Evolutionary conservation across 2,797 vertebrate genomes (phyloP), one percentile per base, ranked within the genome.

Genomic region (Cyclopterus lumpus): DNA sequence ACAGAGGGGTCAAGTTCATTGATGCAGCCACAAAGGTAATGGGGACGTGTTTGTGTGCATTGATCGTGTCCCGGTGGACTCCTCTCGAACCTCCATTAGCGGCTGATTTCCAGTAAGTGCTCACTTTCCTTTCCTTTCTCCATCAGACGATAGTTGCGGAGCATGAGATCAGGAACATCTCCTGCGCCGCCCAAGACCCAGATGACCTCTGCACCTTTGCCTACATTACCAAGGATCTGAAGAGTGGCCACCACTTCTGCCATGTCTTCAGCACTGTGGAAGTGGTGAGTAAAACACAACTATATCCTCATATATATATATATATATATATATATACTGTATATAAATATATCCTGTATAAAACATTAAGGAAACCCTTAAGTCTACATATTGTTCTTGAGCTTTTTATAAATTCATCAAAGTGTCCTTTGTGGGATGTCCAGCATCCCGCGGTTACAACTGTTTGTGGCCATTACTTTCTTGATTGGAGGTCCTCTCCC

Each of bases 141-240:
- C 24, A 0, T 71, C 89, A 99, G 98, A 97, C 97, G 59, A 95
- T 99, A 85, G 98, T 99, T 9, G 97, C 98, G 1, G 98, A 99
- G 89, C 98, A 99, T 0, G 98, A 99, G 94, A 99, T 99, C 91
- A 94, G 98, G 79, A 99, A 99, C 92, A 99, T 99, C 85, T 99
- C 98, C n/a, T 99, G 98, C 2, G 98, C 98, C 0, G 98, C 98
- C 74, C 98, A 99, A 90, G 98, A 99, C 91, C 98, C 98, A 0
- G 98, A 99, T 79, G 98, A 99, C 89, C 96, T 99, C 81, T 98
- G 97, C 83, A 97, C 97, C 0, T 99, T 99, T 16, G 98, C 98
- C 67, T 99, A 99, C 90, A 99, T 99, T 91, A 99, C 98, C 91
- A 99, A 99, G 96, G 98, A 99, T 91, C 94, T 98, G 87, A 97